A percentile compares a stretch with the other conserved stretches of the same genome.
Conservation (phyloP, 1,140 invertebrate genomes). For the Drosophila tropicalis region DNA sequence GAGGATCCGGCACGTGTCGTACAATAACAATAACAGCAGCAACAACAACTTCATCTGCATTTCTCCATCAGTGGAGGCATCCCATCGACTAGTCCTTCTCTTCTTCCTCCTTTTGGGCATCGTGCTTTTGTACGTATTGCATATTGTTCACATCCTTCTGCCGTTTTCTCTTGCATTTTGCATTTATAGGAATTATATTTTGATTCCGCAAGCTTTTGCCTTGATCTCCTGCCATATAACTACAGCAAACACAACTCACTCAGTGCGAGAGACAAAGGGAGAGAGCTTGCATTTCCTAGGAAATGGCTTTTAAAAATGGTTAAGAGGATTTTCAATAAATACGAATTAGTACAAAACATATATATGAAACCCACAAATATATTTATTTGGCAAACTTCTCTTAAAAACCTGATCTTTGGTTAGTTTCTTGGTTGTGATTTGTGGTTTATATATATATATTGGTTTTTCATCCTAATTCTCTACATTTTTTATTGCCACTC, state of each 20-base stretch:
- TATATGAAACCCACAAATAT: neutral
- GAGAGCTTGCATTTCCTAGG: neutral
- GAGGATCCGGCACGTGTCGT: constrained; percentile 36
- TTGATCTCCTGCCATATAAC: constrained; percentile 23
- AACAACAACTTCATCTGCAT: constrained; percentile 21
- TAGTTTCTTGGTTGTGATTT: neutral
- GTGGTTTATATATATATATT: neutral
- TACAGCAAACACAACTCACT: neutral
- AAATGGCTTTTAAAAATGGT: neutral
- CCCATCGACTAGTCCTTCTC: constrained; percentile 22
- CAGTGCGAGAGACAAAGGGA: neutral
- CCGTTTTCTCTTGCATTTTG: constrained; percentile 22
- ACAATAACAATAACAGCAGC: constrained; percentile 37
- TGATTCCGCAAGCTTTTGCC: constrained; percentile 45
- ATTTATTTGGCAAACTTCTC: neutral
- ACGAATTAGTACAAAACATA: neutral
- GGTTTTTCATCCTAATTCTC: neutral
- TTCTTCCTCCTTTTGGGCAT: neutral
- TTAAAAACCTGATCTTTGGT: neutral
- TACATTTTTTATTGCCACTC: neutral
- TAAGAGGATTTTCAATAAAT: constrained; percentile 13
- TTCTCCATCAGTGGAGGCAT: neutral
- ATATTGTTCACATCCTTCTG: neutral
- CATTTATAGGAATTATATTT: constrained; percentile 71
- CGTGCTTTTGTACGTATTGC: constrained; percentile 21